These are phyloP conservation scores for Coelopa pilipes DNA, from an alignment of 2,888 invertebrate species.

Conservation along the genomic window DNA sequence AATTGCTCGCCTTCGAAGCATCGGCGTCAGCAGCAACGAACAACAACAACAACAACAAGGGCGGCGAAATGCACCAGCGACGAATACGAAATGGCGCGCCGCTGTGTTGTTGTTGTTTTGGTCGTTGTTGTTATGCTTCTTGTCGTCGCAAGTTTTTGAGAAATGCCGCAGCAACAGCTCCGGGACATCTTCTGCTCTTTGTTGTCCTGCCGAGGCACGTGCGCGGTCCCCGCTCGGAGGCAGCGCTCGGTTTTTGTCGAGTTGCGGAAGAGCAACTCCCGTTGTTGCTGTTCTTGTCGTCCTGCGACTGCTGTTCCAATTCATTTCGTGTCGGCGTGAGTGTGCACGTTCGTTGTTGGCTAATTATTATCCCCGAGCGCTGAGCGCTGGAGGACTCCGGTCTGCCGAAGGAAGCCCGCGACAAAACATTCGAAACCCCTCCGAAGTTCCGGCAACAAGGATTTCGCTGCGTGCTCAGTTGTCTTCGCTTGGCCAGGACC, in stretches of 20 bases:
- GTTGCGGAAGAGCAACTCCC: no score
- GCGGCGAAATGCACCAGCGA: not conserved
- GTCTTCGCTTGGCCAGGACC: no score
- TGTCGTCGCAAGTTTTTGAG: not conserved
- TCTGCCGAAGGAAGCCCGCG: no score
- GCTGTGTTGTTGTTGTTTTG: constrained; percentile 14
- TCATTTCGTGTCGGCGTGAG: not conserved
- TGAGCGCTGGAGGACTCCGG: no score
- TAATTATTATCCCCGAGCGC: not conserved
- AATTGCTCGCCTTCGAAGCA: not conserved
- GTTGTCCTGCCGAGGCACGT: constrained; percentile 5
- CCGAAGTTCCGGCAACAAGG: no score
- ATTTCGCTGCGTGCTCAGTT: no score
- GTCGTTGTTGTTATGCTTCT: constrained; percentile 35
- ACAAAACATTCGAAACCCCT: no score
- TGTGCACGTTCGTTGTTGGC: not conserved
- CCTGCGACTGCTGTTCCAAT: constrained; percentile 4
- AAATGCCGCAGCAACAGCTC: constrained; percentile 14
- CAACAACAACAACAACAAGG: constrained; percentile 17
- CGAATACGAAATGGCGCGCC: constrained; percentile 1
- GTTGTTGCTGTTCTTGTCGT: not conserved
- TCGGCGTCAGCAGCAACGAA: no score
- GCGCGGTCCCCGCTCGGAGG: not conserved
- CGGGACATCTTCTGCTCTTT: constrained; percentile 26
- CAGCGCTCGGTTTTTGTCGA: not conserved